phyloP scores from a whole-genome alignment of 2,113 vertebrate genomes.

The Zosterops borbonicus region DNA sequence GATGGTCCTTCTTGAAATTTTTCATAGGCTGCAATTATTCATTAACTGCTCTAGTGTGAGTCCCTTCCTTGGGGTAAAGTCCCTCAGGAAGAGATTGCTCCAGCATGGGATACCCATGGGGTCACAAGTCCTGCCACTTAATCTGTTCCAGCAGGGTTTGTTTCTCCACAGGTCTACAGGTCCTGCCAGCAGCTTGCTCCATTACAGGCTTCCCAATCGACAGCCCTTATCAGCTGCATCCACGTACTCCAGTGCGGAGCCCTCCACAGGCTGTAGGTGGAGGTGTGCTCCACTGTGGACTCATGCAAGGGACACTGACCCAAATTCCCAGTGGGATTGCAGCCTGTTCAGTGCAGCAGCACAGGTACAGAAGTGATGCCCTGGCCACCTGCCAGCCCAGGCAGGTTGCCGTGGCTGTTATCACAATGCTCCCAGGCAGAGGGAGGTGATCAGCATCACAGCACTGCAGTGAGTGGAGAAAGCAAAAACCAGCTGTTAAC shows the following conservation, averaged over 20 bases:
- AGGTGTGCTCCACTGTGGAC: too few relatives aligned
- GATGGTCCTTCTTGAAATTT: neutral
- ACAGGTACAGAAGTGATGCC: fast-evolving
- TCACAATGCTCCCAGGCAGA: too few relatives aligned
- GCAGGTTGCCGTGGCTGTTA: too few relatives aligned
- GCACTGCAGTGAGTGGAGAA: too few relatives aligned
- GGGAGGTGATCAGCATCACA: too few relatives aligned
- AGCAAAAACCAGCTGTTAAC: too few relatives aligned
- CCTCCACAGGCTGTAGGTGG: fast-evolving
- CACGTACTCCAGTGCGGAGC: fast-evolving
- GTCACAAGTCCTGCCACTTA: neutral
- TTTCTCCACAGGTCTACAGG: neutral
- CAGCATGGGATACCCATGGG: neutral
- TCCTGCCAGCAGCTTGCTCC: neutral
- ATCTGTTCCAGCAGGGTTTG: neutral
- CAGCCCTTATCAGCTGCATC: neutral
- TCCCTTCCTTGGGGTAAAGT: neutral
- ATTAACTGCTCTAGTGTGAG: neutral
- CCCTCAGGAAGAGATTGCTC: neutral
- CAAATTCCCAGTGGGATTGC: neutral
- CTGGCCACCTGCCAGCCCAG: neutral
- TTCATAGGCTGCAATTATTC: neutral
- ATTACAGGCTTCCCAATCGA: neutral
- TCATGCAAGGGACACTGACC: neutral
- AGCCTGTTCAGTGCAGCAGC: neutral